These are phyloP conservation scores for Thalassophryne amazonica DNA, from an alignment of 2,797 vertebrate genomes.

Conservation along the genomic window DNA sequence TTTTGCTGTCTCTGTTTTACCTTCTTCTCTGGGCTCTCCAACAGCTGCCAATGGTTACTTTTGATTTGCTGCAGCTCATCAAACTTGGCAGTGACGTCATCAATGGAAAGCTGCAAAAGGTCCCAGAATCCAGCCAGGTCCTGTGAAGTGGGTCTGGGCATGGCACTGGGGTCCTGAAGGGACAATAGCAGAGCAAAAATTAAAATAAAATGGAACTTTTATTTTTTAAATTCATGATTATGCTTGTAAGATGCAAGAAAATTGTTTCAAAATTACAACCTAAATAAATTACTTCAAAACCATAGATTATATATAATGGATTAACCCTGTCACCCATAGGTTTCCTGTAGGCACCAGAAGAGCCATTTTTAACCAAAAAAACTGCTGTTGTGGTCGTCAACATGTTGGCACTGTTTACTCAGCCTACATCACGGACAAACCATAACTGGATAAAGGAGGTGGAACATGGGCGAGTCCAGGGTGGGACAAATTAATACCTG, in stretches of 20 bases:
- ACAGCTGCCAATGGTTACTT: constrained; percentile 90
- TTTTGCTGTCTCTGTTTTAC: constrained; percentile 52
- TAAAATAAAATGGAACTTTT: neutral
- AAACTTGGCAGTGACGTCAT: constrained; percentile 99
- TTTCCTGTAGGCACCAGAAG: no score
- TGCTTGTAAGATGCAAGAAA: neutral
- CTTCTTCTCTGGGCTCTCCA: constrained; percentile 91
- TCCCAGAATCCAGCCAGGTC: constrained; percentile 99
- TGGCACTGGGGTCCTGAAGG: constrained; percentile 93
- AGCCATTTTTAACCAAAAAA: no score
- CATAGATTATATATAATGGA: no score
- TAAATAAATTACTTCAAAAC: no score
- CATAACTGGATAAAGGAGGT: no score
- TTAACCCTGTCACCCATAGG: no score
- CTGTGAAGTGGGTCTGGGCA: constrained; percentile 97
- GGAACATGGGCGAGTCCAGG: no score
- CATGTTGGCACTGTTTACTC: no score
- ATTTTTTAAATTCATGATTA: neutral
- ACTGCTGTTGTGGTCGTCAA: no score
- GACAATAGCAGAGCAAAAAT: neutral
- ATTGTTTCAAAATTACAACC: neutral
- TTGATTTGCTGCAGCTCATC: constrained; percentile 96
- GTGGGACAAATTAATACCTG: no score
- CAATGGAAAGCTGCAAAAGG: constrained; percentile 97
- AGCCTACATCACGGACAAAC: no score